Percentiles rank a stretch among this genome's conserved stretches.
phyloP scores from a whole-genome alignment of 2,888 invertebrate genomes.

The Malthinus flaveolus region DNA sequence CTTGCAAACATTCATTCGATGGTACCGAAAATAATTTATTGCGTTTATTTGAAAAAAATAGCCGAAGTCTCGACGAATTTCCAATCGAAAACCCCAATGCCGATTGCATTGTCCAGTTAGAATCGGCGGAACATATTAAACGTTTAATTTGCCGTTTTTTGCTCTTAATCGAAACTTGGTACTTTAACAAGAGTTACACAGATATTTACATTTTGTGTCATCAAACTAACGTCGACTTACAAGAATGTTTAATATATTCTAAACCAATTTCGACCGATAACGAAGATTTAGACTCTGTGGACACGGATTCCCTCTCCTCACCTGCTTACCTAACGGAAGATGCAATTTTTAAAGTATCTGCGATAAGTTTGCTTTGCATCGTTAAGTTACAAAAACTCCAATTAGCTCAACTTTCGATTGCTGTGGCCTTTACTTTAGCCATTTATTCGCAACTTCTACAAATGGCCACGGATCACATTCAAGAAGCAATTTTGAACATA shows the following conservation, averaged over 20 bases:
- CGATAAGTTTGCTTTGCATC: slow-evolving; percentile 80
- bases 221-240: slow-evolving; percentile 71
- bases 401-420: slow-evolving; percentile 79
- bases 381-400: slow-evolving; percentile 73
- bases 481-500: slow-evolving; percentile 53
- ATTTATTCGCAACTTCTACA: slow-evolving; percentile 75
- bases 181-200: slow-evolving; percentile 64
- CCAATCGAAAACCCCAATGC: slow-evolving; percentile 49
- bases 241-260: slow-evolving; percentile 67
- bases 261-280: slow-evolving; percentile 55
- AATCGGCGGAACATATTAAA: slow-evolving; percentile 55
- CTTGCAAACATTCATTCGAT: slow-evolving; percentile 80
- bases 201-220: slow-evolving; percentile 71
- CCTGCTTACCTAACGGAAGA: slow-evolving; percentile 66
- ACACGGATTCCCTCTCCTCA: slow-evolving; percentile 56
- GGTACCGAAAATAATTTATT: slow-evolving; percentile 87
- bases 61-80: slow-evolving; percentile 62
- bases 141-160: slow-evolving; percentile 60
- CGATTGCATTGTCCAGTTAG: slow-evolving; percentile 51
- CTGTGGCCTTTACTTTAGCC: slow-evolving; percentile 83
- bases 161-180: slow-evolving; percentile 66
- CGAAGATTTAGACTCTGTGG: slow-evolving; percentile 59
- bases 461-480: slow-evolving; percentile 48
- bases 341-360: slow-evolving; percentile 79
- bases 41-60: slow-evolving; percentile 71